phyloP scores from a whole-genome alignment of 2,113 vertebrate genomes.

The Ammodytes dubius region DNA sequence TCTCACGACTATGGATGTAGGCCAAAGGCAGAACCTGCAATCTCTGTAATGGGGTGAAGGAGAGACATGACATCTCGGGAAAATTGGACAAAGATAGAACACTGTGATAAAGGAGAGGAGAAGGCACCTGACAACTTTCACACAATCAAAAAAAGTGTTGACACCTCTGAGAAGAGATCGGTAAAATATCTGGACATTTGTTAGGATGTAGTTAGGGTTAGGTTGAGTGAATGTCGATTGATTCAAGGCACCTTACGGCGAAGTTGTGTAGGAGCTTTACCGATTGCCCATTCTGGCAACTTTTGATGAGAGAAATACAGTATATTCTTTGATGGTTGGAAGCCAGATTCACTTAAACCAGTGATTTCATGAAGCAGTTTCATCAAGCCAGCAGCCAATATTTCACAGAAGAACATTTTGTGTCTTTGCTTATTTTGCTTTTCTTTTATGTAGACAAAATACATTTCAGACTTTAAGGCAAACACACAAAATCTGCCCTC shows the following conservation, averaged over 20 bases:
- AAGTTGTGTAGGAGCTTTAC: slow-evolving; percentile 5
- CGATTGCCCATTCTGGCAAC: background rate
- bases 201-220: slow-evolving; percentile 7
- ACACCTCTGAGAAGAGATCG: slow-evolving; percentile 34
- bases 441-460: background rate
- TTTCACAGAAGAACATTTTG: background rate
- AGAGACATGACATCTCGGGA: slow-evolving; percentile 27
- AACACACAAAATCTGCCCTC: background rate
- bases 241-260: slow-evolving; percentile 8
- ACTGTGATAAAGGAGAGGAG: slow-evolving; percentile 24
- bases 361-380: background rate
- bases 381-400: background rate
- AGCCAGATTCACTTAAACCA: background rate
- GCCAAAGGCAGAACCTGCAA: slow-evolving; percentile 28
- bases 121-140: slow-evolving; percentile 21
- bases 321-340: background rate
- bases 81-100: slow-evolving; percentile 33
- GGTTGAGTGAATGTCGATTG: slow-evolving; percentile 9
- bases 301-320: slow-evolving; percentile 4
- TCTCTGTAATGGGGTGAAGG: slow-evolving; percentile 31
- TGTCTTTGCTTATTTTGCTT: slow-evolving; percentile 1
- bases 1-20: slow-evolving; percentile 31
- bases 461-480: background rate
- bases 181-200: slow-evolving; percentile 23
- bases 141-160: slow-evolving; percentile 15